phyloP scores from a whole-genome alignment of 2,113 vertebrate genomes.

The Muntiacus muntjak region DNA sequence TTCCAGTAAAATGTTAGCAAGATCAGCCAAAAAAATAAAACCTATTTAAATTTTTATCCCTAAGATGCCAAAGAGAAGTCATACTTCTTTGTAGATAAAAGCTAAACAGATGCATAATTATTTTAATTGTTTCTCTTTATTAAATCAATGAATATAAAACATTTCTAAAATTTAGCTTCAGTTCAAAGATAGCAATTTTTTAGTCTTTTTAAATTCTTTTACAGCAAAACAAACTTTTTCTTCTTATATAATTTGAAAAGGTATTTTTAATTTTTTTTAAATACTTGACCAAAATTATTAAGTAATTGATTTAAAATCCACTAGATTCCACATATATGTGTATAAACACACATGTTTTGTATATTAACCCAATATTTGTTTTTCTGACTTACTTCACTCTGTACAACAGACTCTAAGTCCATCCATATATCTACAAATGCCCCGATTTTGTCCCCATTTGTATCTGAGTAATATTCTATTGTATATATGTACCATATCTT shows the following conservation, averaged over 20 bases:
- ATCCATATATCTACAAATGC: neutral
- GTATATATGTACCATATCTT: neutral
- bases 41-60: neutral
- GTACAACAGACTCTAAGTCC: neutral
- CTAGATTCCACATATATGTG: neutral
- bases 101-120: neutral
- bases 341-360: neutral
- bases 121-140: neutral
- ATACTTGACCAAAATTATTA: neutral
- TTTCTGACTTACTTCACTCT: neutral
- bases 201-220: neutral
- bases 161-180: neutral
- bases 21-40: neutral
- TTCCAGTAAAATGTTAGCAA: neutral
- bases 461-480: neutral
- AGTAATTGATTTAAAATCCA: constrained; percentile 45
- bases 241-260: neutral
- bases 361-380: neutral
- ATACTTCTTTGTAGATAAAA: neutral
- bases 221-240: neutral
- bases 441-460: neutral
- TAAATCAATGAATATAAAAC: neutral
- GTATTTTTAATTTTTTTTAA: neutral
- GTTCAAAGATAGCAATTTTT: neutral
- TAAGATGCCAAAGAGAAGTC: neutral